Evolutionary conservation across 2,113 vertebrate species (phyloP).

Genomic region (Jaculus jaculus): DNA sequence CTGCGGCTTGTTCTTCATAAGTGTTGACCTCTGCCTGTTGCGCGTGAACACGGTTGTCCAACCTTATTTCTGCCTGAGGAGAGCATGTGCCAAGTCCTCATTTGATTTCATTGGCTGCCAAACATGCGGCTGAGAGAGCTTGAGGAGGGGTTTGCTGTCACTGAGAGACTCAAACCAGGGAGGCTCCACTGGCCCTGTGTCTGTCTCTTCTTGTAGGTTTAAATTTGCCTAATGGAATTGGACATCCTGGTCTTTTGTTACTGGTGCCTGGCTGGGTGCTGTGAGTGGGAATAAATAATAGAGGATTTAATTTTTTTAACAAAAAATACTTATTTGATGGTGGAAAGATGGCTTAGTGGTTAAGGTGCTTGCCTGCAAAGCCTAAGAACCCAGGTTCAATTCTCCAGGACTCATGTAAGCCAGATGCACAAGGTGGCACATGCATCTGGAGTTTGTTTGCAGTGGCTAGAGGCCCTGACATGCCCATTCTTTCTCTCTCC

Average conservation of each 20-base stretch:
- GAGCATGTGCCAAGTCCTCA: not conserved
- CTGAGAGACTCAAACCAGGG: not conserved
- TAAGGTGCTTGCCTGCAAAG: too few relatives aligned
- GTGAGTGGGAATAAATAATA: not conserved
- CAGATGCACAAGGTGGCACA: too few relatives aligned
- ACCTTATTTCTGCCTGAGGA: not conserved
- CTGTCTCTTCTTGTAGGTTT: not conserved
- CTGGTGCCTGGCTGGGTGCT: slow-evolving; percentile 16
- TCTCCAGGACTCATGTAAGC: too few relatives aligned
- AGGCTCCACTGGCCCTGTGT: slow-evolving; percentile 11
- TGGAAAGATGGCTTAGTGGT: too few relatives aligned
- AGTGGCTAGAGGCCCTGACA: too few relatives aligned
- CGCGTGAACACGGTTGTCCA: not conserved
- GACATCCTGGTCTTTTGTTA: not conserved
- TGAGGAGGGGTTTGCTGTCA: not conserved
- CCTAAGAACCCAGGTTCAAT: too few relatives aligned
- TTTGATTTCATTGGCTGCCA: slow-evolving; percentile 4
- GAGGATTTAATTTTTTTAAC: not conserved
- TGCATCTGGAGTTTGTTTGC: too few relatives aligned
- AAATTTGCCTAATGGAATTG: not conserved
- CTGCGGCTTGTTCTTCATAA: not conserved
- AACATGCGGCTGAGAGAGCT: not conserved
- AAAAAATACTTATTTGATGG: not conserved
- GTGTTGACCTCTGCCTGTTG: not conserved
- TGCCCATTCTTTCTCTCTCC: too few relatives aligned